These are phyloP conservation scores for Rhodeus uyekii DNA, from an alignment of 2,797 vertebrate genomes.

Conservation along the genomic window DNA sequence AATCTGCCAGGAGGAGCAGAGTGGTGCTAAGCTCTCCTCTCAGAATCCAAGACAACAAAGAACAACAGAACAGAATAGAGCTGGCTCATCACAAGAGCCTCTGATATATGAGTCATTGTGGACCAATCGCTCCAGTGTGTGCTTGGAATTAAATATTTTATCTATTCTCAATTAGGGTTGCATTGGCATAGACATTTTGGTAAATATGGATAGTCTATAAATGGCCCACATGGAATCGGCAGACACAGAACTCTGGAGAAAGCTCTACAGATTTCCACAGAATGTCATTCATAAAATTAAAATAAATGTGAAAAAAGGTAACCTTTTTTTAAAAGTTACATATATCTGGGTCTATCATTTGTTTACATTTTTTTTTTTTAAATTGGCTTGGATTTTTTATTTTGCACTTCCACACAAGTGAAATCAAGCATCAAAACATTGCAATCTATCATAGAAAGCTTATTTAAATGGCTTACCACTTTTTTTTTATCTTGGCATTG, in stretches of 20 bases:
- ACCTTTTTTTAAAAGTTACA: neutral
- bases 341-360: neutral
- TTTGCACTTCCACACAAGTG: neutral
- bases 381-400: neutral
- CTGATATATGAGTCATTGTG: conserved; percentile 32
- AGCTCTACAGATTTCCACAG: neutral
- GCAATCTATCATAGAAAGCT: neutral
- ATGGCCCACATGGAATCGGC: neutral
- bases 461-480: neutral
- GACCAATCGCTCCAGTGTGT: conserved; percentile 14
- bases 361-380: neutral
- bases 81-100: conserved; percentile 23
- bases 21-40: conserved; percentile 1
- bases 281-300: neutral
- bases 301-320: neutral
- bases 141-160: conserved; percentile 19
- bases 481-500: neutral
- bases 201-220: neutral
- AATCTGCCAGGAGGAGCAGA: conserved; percentile 27
- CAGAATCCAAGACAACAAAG: conserved; percentile 21
- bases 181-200: conserved; percentile 2
- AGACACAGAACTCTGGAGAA: neutral
- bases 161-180: conserved; percentile 9
- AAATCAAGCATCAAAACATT: neutral
- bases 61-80: conserved; percentile 22